Evolutionary conservation across 2,113 vertebrate genomes (phyloP), one percentile per base, ranked within the genome.

Genomic region (Tragelaphus strepsiceros): DNA sequence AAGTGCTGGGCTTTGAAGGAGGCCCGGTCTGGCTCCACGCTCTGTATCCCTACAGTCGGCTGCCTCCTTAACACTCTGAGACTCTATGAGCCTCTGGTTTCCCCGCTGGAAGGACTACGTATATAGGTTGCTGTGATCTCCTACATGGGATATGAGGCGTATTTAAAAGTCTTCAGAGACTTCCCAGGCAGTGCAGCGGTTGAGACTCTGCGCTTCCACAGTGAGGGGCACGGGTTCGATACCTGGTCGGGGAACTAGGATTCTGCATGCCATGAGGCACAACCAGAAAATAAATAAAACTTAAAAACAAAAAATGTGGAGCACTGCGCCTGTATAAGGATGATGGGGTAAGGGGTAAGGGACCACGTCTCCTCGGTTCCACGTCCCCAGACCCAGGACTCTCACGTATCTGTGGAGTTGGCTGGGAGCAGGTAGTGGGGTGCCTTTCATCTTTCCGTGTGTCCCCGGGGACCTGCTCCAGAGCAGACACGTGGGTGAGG

Each of bases 301-400:
- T n/a, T 39, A 12, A 80, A 35, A 10, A 12, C 2, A 4, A 7
- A 13, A 4, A 6, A 7, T 2, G 5, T 9, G 3, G 17, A 35
- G 43, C 49, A 1, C 16, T 1, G 2, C 0, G 2, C 43, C 10
- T 10, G 0, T 4, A 1, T 17, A 10, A 35, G 54, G 32, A 32
- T 6, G 46, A 15, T 0, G 15, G 6, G 3, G 6, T 1, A 28
- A 39, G 1, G 77, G 51, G 10, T 14, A 15, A 17, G 6, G 10
- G 12, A 3, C 32, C 5, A 2, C 1, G 0, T 7, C 30, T 8
- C 26, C 56, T 8, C 2, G 0, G 30, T 49, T 49, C 74, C 28
- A 8, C 16, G 74, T 6, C n/a, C 30, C 77, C 92, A 19, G 4
- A 26, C 5, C 46, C 59, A 28, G 53, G 58, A 78, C n/a, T 92